Base-by-base conservation (phyloP, 2,113 vertebrate genomes). In the Heptranchias perlo region DNA sequence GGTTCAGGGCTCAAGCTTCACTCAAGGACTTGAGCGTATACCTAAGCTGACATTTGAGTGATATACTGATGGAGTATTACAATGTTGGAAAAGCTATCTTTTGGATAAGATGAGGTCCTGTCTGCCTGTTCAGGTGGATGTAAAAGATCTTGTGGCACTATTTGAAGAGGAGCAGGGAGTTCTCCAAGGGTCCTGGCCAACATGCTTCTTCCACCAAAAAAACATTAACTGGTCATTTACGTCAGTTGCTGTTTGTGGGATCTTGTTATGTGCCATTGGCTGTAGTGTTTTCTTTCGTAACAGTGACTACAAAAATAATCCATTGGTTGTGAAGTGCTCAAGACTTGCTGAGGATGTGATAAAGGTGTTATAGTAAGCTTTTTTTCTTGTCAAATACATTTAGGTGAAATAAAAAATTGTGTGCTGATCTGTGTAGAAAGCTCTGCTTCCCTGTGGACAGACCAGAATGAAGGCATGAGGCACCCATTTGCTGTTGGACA, bases 211-310 rank as follows among this genome's bases (percentile, higher is more conserved):
- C 76, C n/a, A 39, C 16, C n/a, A 82, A 21, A 14, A 44, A 4
- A 39, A 39, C 16, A 82, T 82, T 18, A 35, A 44, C 39, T 82
- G 16, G 73, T 14, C 73, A 82, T 82, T 82, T n/a, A 82, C 5
- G 21, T 44, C 16, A 39, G 47, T 21, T 82, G 39, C 78, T 82
- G 16, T 44, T 82, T 21, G n/a, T 39, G 78, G 47, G 69, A 1
- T 73, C 28, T 93, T 62, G 58, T 18, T 93, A n/a, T 23, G 18
- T n/a, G 61, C 35, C 64, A 23, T 92, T 64, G 89, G 35, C 6
- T 62, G 58, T 93, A n/a, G 4, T 92, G 89, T 62, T 93, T 93
- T 61, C 54, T 61, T 89, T 92, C 18, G 61, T 93, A 62, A 93
- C 78, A 44, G 16, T 82, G 21, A 4, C 39, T 39, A 82, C 78